Conservation (phyloP, 2,888 invertebrate genomes). For the Synanthedon tipuliformis region DNA sequence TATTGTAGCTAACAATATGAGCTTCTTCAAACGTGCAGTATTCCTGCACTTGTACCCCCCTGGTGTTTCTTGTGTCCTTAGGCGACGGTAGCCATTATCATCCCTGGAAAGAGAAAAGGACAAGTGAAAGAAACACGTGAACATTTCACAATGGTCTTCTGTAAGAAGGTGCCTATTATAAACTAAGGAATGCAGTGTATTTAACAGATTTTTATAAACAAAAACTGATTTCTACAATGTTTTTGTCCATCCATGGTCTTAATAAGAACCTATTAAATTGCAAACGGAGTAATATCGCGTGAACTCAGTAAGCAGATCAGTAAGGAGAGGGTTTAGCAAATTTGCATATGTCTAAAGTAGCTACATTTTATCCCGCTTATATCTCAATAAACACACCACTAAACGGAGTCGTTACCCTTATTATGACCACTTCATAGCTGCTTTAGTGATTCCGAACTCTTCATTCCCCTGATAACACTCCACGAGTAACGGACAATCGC, state of each 20-base stretch:
- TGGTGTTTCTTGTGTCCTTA: too few species aligned
- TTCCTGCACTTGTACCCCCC: too few species aligned
- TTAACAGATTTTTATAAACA: neutral
- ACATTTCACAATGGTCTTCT: too few species aligned
- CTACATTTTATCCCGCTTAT: slow-evolving; percentile 8
- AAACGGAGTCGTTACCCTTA: neutral
- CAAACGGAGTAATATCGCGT: too few species aligned
- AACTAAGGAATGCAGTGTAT: too few species aligned
- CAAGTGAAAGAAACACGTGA: too few species aligned
- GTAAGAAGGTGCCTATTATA: neutral
- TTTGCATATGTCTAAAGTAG: neutral
- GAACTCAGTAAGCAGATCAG: neutral
- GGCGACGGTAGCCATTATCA: too few species aligned
- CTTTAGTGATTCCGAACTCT: neutral
- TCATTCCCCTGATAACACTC: slow-evolving; percentile 19
- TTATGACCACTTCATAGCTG: neutral
- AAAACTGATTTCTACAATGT: neutral
- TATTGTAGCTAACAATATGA: too few species aligned
- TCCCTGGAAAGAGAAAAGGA: too few species aligned
- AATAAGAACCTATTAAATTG: too few species aligned
- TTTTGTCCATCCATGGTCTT: too few species aligned
- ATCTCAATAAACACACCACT: slow-evolving; percentile 12
- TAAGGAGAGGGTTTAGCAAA: neutral
- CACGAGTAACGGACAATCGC: slow-evolving; percentile 52
- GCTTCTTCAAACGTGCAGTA: too few species aligned